phyloP scores from a whole-genome alignment of 1,140 invertebrate species.

The Eriosoma lanigerum region DNA sequence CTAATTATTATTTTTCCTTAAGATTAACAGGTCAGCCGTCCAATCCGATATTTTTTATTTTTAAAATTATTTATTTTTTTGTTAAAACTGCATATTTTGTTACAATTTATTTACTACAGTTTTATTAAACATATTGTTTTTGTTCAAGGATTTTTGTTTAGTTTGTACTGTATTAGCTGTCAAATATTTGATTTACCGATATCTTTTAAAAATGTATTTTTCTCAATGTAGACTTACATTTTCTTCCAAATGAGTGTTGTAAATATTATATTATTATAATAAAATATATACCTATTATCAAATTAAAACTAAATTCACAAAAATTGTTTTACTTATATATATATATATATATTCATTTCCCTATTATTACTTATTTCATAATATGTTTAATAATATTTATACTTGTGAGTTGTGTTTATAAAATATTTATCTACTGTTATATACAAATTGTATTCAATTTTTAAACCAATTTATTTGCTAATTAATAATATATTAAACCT shows the following conservation, averaged over 20 bases:
- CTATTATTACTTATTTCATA: too few relatives aligned
- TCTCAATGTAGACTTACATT: neutral
- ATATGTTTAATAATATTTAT: too few relatives aligned
- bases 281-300: neutral
- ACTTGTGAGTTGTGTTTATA: too few relatives aligned
- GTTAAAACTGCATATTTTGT: constrained; percentile 21
- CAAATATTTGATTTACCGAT: neutral
- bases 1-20: constrained; percentile 23
- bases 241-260: constrained; percentile 18
- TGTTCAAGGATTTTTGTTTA: neutral
- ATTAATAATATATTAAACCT: too few relatives aligned
- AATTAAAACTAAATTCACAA: neutral
- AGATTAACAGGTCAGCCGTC: constrained; percentile 34
- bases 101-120: constrained; percentile 2
- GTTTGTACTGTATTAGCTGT: neutral
- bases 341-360: too few relatives aligned
- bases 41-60: neutral
- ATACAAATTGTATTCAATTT: too few relatives aligned
- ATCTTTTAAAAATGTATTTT: neutral
- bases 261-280: too few relatives aligned
- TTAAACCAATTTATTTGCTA: too few relatives aligned
- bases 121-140: neutral
- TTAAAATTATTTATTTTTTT: constrained; percentile 17
- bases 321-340: too few relatives aligned
- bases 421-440: too few relatives aligned